Conservation (phyloP, 2,888 invertebrate genomes). For the Rotaria sp. region DNA sequence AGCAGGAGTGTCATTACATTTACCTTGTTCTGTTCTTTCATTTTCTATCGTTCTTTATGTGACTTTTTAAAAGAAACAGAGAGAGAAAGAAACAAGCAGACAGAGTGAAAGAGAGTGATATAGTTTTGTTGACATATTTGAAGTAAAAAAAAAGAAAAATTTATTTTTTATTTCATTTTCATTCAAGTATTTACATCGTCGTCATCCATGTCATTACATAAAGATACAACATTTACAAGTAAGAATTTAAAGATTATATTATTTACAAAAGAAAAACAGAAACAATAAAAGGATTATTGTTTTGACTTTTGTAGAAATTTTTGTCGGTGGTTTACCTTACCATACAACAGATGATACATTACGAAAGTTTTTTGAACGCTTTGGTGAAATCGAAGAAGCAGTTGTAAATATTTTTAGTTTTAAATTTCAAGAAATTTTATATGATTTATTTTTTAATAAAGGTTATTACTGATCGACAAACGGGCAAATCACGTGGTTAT, state of each 20-base stretch:
- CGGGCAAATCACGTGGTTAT: constrained; percentile 92
- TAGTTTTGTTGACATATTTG: constrained; percentile 8
- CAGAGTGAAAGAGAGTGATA: background rate
- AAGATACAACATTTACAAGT: constrained; percentile 91
- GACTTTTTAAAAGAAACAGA: background rate
- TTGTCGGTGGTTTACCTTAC: constrained; percentile 83
- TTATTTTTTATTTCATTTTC: background rate
- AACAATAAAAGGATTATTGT: background rate
- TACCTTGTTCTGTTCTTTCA: constrained; percentile 7
- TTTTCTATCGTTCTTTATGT: constrained; percentile 2
- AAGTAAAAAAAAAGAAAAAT: background rate
- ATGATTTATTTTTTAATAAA: background rate
- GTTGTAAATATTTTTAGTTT: constrained; percentile 68
- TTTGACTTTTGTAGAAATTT: constrained; percentile 74
- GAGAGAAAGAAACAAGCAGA: too few relatives aligned
- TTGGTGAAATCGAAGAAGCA: constrained; percentile 93
- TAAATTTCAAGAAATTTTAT: too few relatives aligned
- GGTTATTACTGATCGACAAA: constrained; percentile 91
- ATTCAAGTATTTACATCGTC: background rate
- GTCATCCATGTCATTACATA: constrained; percentile 49
- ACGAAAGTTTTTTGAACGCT: constrained; percentile 87
- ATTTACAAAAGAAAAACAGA: background rate
- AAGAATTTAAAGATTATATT: background rate
- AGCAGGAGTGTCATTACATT: background rate
- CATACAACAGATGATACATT: constrained; percentile 93